Conservation (phyloP, 2,113 vertebrate species). For the Crocuta crocuta region DNA sequence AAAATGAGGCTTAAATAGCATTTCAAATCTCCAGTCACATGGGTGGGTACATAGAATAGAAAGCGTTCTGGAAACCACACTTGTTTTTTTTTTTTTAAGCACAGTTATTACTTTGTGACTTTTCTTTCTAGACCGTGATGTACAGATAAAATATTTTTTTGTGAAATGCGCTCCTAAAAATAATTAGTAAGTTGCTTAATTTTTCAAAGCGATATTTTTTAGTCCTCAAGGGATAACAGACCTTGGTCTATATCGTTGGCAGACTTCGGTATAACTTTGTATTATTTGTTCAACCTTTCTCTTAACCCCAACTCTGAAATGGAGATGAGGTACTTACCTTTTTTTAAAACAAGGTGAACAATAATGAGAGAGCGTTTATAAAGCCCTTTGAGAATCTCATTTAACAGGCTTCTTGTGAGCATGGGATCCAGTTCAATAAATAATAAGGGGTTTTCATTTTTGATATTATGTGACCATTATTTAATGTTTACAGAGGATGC, state of each 20-base stretch:
- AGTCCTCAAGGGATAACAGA: conserved; percentile 12
- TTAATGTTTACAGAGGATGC: conserved; percentile 66
- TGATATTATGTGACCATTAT: conserved; percentile 66
- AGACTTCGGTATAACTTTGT: conserved; percentile 64
- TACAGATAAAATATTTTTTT: conserved; percentile 60
- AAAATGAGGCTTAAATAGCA: conserved; percentile 83
- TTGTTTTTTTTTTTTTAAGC: conserved; percentile 51
- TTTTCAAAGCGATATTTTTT: conserved; percentile 60
- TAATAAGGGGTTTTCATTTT: conserved; percentile 65
- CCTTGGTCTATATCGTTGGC: conserved; percentile 20
- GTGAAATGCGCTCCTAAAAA: conserved; percentile 50
- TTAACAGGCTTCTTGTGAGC: conserved; percentile 51
- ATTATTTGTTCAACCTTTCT: conserved; percentile 69
- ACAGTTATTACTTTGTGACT: conserved; percentile 67
- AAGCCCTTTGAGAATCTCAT: conserved; percentile 51
- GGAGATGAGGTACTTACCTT: conserved; percentile 62
- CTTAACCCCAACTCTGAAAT: conserved; percentile 67
- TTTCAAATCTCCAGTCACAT: conserved; percentile 77
- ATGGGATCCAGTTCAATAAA: conserved; percentile 56
- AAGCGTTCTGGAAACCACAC: conserved; percentile 62
- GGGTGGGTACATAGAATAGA: conserved; percentile 65
- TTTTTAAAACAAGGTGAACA: conserved; percentile 63
- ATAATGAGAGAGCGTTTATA: conserved; percentile 60
- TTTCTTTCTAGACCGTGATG: conserved; percentile 59
- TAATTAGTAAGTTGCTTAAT: conserved; percentile 72